Conservation (phyloP, 2,113 vertebrate species). For the Saccopteryx leptura region DNA sequence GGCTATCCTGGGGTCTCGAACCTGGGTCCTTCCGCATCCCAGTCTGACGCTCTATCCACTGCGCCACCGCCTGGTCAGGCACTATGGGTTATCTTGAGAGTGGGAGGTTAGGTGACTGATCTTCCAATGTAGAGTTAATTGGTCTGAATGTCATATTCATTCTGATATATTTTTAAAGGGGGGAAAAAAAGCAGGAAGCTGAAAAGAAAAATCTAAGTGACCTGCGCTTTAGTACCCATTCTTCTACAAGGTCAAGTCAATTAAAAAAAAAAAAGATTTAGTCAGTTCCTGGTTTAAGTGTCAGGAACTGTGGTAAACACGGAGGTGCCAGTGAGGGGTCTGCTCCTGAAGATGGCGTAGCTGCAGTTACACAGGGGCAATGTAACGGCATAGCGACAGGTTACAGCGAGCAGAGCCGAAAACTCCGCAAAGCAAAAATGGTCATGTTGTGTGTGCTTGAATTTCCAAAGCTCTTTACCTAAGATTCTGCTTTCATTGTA, state of each 20-base stretch:
- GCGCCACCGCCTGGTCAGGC: too few species aligned
- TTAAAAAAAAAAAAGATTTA: neutral
- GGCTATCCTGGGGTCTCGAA: too few species aligned
- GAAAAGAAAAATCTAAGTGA: neutral
- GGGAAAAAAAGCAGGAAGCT: neutral
- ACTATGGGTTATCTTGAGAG: too few species aligned
- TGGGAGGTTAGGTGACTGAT: too few species aligned
- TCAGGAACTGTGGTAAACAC: neutral
- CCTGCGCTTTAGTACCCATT: neutral
- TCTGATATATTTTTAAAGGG: too few species aligned
- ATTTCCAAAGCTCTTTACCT: neutral
- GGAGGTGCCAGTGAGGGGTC: neutral
- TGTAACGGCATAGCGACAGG: neutral
- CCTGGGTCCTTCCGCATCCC: too few species aligned
- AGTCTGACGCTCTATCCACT: too few species aligned
- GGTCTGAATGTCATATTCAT: too few species aligned
- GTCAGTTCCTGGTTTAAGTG: neutral
- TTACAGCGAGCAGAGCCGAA: neutral
- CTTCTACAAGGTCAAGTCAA: neutral
- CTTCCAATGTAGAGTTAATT: too few species aligned
- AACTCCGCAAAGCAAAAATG: neutral
- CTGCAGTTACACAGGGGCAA: accelerated
- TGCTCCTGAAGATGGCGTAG: neutral
- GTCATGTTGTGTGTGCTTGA: neutral
- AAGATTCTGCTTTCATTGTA: constrained; percentile 1